Base-by-base conservation (phyloP, 1,140 invertebrate genomes). In the Helicorthomorpha holstii region DNA sequence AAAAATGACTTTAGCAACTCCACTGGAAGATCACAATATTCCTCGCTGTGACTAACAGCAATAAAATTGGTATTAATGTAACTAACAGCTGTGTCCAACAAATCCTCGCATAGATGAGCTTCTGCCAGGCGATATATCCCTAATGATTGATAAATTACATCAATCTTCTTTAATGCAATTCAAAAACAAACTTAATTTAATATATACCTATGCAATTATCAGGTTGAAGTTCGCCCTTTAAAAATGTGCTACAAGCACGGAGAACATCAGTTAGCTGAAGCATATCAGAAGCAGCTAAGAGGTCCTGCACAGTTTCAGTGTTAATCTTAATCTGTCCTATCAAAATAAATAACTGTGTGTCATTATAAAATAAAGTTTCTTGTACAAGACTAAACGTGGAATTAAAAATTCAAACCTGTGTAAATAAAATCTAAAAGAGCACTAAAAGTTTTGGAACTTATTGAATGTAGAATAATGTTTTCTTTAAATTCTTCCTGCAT, bases 231-330 rank as follows among this genome's bases (percentile, higher is more conserved):
- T 95, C 86, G 58, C 84, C 79, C 61, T 83, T 82, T 43, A 95
- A 73, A 70, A 85, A 94, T 57, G 84, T 79, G 57, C 85, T 84
- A 67, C 91, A 95, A 12, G 83, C 82, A 55, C 79, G 73, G 25
- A 94, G 83, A 29, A 93, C 79, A 68, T 90, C 85, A 55, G 79
- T 76, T 22, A 92, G 65, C 67, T 93, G 83, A 47, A 96, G 69
- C 88, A 94, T 94, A 64, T 93, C 91, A 43, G 89, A 87, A 38
- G 88, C 88, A 49, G 85, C 78, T 54, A 93, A 75, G 49, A 94
- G 66, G 58, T 93, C 87, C 69, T 92, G 86, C 45, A 92, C 88
- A 73, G 86, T 90, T 21, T 79, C 76, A 66, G 84, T 77, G 41
- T 61, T 69, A 2, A 78, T 64, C 34, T 66, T 60, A 27, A 77